phyloP scores from a whole-genome alignment of 2,113 vertebrate genomes.

The Syrmaticus mikado region DNA sequence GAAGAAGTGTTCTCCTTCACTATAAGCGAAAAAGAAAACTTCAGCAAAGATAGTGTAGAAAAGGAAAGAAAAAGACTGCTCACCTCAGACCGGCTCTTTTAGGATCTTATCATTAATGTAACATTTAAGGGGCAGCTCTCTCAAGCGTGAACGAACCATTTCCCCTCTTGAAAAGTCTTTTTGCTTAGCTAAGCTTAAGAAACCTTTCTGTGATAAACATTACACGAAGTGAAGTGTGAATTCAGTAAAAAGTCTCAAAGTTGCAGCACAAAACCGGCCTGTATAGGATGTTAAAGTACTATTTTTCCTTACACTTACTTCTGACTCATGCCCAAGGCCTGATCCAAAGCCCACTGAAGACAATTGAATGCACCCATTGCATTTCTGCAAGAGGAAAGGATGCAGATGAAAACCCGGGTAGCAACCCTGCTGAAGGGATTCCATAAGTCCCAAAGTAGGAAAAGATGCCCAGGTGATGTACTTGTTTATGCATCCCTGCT shows the following conservation, averaged over 20 bases:
- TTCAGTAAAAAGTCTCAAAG: background rate
- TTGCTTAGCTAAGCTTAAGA: conserved; percentile 6
- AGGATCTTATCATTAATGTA: conserved; percentile 56
- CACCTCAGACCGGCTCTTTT: background rate
- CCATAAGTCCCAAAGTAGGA: background rate
- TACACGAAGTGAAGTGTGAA: background rate
- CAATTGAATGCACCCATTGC: background rate
- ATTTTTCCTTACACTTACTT: background rate
- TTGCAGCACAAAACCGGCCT: background rate
- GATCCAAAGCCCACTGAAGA: background rate
- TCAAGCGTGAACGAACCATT: background rate
- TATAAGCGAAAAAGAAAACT: conserved; percentile 37
- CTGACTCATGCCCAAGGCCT: background rate
- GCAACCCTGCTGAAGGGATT: accelerated
- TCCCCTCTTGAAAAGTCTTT: conserved; percentile 7
- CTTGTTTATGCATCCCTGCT: background rate
- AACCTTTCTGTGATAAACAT: background rate
- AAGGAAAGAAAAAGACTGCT: conserved; percentile 50
- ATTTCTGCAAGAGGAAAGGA: background rate
- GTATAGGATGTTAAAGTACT: background rate
- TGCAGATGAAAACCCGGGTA: background rate
- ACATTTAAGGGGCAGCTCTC: conserved; percentile 44
- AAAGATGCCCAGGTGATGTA: background rate
- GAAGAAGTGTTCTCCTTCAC: conserved; percentile 17
- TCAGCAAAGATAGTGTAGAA: conserved; percentile 43